Evolutionary conservation across 2,797 vertebrate species (phyloP), one percentile per base, ranked within the genome.

Genomic region (Danio choprae): DNA sequence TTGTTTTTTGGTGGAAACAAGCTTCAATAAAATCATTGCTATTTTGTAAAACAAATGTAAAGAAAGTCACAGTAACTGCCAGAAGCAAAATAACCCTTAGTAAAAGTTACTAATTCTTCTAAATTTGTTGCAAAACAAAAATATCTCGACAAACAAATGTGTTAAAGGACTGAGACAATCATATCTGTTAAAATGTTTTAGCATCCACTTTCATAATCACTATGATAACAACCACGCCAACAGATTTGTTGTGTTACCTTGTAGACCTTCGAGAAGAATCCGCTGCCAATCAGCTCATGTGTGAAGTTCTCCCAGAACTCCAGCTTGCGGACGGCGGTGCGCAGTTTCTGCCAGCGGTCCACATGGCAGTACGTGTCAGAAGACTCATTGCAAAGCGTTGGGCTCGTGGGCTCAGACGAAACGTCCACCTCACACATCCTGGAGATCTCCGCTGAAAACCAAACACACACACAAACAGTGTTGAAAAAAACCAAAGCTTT

Each of bases 241-340:
- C 8, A 50, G 46, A 68, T 38, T 53, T 2, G n/a, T n/a, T n/a
- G 36, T 4, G 15, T 80, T 92, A 96, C 96, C 94, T 96, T 97
- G 85, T 95, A 97, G 56, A 97, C 96, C 86, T 93, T 95, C 83
- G 96, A 96, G 92, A 96, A 96, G 90, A 97, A 97, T 58, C 96
- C 96, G 0, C 91, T 95, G 64, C 95, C 96, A 2, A 96, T 94
- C 7, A 96, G 90, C 83, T 97, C 95, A 0, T 94, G 85, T 0
- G 83, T 93, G 84, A 96, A 96, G 88, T 93, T 95, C 81, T 96
- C 96, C 96, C 96, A 97, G 90, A 96, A 96, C 63, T 97, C 96
- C 84, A 97, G 93, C 84, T 94, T 96, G 50, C 94, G 91, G 72
- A 97, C 95, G 0, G 95, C 92, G 0, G 94, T 95, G 76, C 95